Percentiles rank a stretch among this genome's conserved stretches.
Evolutionary conservation across 2,888 invertebrate genomes (phyloP).

Genomic region (Orthonychiurus folsomi): DNA sequence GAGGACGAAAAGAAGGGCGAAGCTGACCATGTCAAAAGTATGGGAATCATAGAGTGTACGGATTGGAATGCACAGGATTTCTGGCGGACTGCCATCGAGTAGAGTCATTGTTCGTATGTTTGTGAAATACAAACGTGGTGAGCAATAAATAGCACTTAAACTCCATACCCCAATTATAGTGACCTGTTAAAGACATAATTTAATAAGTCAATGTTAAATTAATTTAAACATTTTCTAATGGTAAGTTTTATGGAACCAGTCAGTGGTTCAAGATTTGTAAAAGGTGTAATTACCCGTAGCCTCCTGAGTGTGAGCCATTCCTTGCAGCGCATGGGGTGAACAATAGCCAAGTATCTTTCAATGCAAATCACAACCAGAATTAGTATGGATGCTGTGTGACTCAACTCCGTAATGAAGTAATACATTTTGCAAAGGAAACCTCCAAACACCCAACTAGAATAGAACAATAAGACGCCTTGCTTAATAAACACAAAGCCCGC

Average conservation of each 20-base stretch:
- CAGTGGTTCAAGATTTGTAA: too few species aligned
- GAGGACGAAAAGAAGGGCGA: conserved; percentile 69
- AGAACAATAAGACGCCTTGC: conserved; percentile 8
- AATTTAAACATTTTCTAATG: neutral
- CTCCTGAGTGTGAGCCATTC: conserved; percentile 68
- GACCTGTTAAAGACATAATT: conserved; percentile 49
- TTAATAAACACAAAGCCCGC: neutral
- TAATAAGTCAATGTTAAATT: neutral
- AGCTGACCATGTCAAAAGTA: conserved; percentile 69
- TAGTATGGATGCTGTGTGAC: conserved; percentile 82
- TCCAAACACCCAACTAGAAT: conserved; percentile 69
- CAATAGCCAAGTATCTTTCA: conserved; percentile 77
- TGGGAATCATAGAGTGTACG: conserved; percentile 69
- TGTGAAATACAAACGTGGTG: conserved; percentile 74
- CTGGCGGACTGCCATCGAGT: conserved; percentile 50
- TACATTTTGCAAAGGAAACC: conserved; percentile 83
- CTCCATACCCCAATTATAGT: conserved; percentile 74
- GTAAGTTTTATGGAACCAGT: neutral
- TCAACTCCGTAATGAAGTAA: conserved; percentile 77
- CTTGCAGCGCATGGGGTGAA: conserved; percentile 73
- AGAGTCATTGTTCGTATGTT: conserved; percentile 57
- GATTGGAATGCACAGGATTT: conserved; percentile 65
- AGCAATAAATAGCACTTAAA: conserved; percentile 69
- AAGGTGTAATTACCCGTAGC: conserved; percentile 56
- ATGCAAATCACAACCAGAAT: conserved; percentile 80